These are phyloP conservation scores for Esperia sulphurella DNA, from an alignment of 2,888 invertebrate genomes.

Conservation along the genomic window DNA sequence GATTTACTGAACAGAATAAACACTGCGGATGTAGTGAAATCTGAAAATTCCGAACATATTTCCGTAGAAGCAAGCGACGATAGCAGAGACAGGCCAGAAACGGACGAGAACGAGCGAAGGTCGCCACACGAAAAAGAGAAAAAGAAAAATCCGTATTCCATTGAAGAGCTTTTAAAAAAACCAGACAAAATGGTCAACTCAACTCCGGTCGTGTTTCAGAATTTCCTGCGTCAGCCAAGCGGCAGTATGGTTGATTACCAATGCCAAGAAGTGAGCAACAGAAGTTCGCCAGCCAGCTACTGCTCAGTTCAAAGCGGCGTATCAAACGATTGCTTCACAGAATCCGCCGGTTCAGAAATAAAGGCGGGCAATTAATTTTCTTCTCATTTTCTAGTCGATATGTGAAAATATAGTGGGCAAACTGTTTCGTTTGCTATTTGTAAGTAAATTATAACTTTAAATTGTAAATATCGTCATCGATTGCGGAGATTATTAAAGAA, in stretches of 20 bases:
- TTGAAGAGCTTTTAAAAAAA: constrained; percentile 91
- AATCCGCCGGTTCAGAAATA: constrained; percentile 57
- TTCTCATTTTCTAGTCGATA: constrained; percentile 14
- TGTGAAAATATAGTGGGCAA: constrained; percentile 3
- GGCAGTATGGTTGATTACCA: constrained; percentile 78
- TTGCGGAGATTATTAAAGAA: neutral
- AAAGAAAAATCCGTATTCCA: constrained; percentile 91
- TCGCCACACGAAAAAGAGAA: constrained; percentile 62
- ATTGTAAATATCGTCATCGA: neutral
- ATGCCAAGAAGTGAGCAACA: constrained; percentile 45
- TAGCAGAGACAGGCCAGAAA: constrained; percentile 76
- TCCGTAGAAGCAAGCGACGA: constrained; percentile 81
- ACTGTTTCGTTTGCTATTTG: neutral
- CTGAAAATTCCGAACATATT: constrained; percentile 66
- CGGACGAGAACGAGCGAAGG: constrained; percentile 56
- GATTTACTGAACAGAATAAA: constrained; percentile 59
- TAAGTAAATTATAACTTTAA: neutral
- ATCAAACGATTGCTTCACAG: constrained; percentile 64
- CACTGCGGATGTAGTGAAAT: constrained; percentile 57
- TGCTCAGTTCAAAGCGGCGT: constrained; percentile 63
- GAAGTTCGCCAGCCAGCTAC: constrained; percentile 69
- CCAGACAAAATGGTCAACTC: constrained; percentile 81
- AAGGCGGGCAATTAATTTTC: constrained; percentile 54
- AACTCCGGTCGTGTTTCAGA: constrained; percentile 54
- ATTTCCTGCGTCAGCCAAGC: constrained; percentile 78